A percentile compares a stretch with the other conserved stretches of the same genome.
phyloP scores from a whole-genome alignment of 53 echinoderm and acorn worm species.

The Arbacia lixula region DNA sequence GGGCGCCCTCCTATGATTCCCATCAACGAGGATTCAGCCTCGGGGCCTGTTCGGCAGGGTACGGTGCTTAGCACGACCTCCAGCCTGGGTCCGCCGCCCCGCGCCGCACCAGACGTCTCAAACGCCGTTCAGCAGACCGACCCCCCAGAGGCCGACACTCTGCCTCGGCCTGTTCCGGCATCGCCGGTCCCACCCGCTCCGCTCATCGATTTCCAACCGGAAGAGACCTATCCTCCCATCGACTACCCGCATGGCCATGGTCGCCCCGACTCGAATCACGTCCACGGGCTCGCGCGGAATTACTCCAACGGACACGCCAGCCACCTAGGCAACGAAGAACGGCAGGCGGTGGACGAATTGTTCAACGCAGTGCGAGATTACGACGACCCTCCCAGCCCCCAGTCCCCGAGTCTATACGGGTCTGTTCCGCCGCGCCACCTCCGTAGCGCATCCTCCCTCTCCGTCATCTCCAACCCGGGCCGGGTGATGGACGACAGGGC shows the following conservation, averaged over 20 bases:
- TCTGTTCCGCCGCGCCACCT: conserved; percentile 29
- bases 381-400: conserved; percentile 25
- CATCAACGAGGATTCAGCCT: conserved; percentile 24
- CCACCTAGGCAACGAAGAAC: conserved; percentile 28
- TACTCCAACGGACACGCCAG: conserved; percentile 21
- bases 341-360: conserved; percentile 18
- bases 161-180: neutral
- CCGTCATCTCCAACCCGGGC: conserved; percentile 33
- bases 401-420: conserved; percentile 4
- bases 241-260: neutral
- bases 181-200: conserved; percentile 25
- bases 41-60: conserved; percentile 1
- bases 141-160: neutral
- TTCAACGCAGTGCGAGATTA: conserved; percentile 34
- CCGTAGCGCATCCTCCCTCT: conserved; percentile 1
- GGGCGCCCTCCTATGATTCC: conserved; percentile 9
- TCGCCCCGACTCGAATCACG: neutral
- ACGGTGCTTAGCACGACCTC: conserved; percentile 1
- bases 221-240: conserved; percentile 33
- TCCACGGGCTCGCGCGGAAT: neutral
- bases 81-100: neutral
- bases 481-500: neutral
- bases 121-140: conserved; percentile 37
- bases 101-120: neutral
- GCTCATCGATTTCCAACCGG: too few relatives aligned